These are phyloP conservation scores for Helicolenus hilgendorfi DNA, from an alignment of 2,797 vertebrate species.

Conservation along the genomic window DNA sequence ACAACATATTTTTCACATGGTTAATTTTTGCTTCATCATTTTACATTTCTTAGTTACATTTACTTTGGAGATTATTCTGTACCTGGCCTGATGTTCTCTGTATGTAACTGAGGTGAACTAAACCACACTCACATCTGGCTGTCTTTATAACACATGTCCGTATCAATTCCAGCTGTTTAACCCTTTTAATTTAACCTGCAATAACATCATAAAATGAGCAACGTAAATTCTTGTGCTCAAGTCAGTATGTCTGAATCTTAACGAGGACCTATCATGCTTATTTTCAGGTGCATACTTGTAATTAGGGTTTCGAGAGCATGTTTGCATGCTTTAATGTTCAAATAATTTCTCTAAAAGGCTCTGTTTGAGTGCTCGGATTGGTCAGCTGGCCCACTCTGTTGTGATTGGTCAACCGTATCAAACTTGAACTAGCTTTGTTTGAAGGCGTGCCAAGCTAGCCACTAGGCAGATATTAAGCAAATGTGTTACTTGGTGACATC, in stretches of 20 bases:
- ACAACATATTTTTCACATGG: neutral
- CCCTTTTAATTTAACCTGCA: constrained; percentile 32
- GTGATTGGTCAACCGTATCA: too few relatives aligned
- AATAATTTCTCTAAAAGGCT: too few relatives aligned
- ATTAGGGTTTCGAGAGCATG: too few relatives aligned
- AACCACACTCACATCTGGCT: constrained; percentile 46
- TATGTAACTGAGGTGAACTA: constrained; percentile 74
- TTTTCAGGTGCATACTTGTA: too few relatives aligned
- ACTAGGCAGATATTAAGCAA: too few relatives aligned
- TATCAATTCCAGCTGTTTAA: constrained; percentile 35
- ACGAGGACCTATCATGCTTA: too few relatives aligned
- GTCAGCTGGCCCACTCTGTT: too few relatives aligned
- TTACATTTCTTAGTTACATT: neutral
- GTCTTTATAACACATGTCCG: constrained; percentile 39
- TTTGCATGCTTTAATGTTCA: too few relatives aligned
- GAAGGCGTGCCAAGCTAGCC: too few relatives aligned
- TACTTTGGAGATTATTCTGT: neutral
- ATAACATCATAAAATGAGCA: constrained; percentile 33
- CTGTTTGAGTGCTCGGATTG: too few relatives aligned
- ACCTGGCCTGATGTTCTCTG: constrained; percentile 64
- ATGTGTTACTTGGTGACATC: too few relatives aligned
- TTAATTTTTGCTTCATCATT: neutral
- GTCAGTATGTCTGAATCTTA: neutral
- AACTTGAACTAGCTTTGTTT: too few relatives aligned
- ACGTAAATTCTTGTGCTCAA: neutral